Conservation (phyloP, 2,888 invertebrate genomes). For the Sepioteuthis lessoniana region DNA sequence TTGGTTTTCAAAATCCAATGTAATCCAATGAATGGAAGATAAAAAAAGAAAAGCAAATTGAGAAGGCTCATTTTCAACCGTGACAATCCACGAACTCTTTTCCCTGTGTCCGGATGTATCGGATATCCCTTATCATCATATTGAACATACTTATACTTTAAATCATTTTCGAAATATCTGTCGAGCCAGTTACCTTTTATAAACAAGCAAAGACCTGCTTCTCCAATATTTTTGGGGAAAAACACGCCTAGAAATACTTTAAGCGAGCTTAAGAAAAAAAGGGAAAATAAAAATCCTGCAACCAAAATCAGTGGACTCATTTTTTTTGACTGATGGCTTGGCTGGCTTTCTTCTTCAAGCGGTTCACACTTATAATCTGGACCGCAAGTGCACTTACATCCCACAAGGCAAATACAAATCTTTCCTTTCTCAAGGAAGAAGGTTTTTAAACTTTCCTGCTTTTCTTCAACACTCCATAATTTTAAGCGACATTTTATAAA, state of each 20-base stretch:
- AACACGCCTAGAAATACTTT: background rate
- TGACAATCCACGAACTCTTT: background rate
- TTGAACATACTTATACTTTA: background rate
- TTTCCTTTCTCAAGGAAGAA: background rate
- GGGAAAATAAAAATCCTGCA: background rate
- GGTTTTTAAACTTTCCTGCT: background rate
- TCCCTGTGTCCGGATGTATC: background rate
- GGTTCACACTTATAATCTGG: background rate
- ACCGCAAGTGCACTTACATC: slow-evolving; percentile 4
- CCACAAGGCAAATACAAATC: background rate
- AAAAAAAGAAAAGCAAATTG: background rate
- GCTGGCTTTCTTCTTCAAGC: background rate
- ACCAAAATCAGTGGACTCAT: background rate
- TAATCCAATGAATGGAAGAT: background rate
- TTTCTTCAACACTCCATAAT: slow-evolving; percentile 24
- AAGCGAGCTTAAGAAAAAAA: background rate
- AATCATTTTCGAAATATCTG: background rate
- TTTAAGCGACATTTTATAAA: background rate
- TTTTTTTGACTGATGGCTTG: background rate
- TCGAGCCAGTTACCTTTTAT: background rate
- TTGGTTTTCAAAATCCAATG: background rate
- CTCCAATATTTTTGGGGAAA: background rate
- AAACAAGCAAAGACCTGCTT: slow-evolving; percentile 6
- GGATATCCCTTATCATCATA: background rate
- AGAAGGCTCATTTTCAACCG: background rate